Percentiles rank a stretch among this genome's conserved stretches.
These are phyloP conservation scores for Catostylus mosaicus DNA, from an alignment of 30 jellyfish, hydroid and myxozoan species.

Conservation along the genomic window DNA sequence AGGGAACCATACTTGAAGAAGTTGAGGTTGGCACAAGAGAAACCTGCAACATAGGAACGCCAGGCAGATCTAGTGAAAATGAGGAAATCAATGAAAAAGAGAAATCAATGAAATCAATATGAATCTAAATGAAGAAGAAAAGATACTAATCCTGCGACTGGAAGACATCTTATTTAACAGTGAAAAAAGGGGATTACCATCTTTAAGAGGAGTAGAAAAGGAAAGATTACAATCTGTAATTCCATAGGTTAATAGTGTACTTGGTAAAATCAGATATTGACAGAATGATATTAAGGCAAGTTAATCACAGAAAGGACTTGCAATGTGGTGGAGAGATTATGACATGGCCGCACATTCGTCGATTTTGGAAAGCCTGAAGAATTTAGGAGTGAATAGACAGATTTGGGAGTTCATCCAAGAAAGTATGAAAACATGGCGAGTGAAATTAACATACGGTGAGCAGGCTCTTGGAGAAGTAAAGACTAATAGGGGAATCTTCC, in stretches of 20 bases:
- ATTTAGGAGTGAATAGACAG: constrained; percentile 7
- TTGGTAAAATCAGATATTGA: constrained; percentile 1
- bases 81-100: not conserved
- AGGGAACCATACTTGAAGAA: constrained; percentile 4
- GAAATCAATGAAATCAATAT: not conserved
- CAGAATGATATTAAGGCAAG: constrained; percentile 26
- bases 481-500: constrained; percentile 13
- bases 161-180: not conserved
- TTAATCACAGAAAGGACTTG: not conserved
- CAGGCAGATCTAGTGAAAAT: not conserved
- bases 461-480: constrained; percentile 6
- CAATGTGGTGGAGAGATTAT: constrained; percentile 34
- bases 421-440: constrained; percentile 20
- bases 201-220: not conserved
- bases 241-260: not conserved
- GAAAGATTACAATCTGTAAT: not conserved
- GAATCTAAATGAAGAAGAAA: constrained; percentile 7
- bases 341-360: constrained; percentile 37
- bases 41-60: not conserved
- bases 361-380: constrained; percentile 4
- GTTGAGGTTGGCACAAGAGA: not conserved
- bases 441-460: constrained; percentile 13
- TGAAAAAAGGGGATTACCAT: not conserved
- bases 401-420: constrained; percentile 7
- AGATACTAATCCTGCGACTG: not conserved